A percentile compares a stretch with the other conserved stretches of the same genome.
These are phyloP conservation scores for Spea bombifrons DNA, from an alignment of 2,113 vertebrate species.

Conservation along the genomic window DNA sequence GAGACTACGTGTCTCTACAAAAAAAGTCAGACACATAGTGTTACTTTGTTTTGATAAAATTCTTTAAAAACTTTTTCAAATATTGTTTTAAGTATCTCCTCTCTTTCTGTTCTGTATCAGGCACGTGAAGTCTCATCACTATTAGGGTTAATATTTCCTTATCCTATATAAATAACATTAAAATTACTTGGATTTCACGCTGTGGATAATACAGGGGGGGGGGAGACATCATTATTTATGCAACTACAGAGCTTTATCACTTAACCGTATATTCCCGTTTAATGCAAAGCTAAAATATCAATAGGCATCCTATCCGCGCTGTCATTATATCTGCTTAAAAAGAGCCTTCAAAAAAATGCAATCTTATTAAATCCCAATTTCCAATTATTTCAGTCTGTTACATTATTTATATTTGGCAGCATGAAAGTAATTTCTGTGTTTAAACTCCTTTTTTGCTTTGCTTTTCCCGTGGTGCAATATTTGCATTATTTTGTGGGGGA, in stretches of 20 bases:
- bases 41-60: no score
- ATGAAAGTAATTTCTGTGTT: conserved; percentile 37
- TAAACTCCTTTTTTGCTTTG: conserved; percentile 20
- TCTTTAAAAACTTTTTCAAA: no score
- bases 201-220: background rate
- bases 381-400: conserved; percentile 47
- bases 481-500: conserved; percentile 35
- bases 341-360: conserved; percentile 27
- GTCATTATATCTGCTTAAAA: conserved; percentile 23
- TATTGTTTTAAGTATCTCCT: no score
- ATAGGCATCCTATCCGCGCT: conserved; percentile 32
- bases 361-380: conserved; percentile 44
- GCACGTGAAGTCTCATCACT: background rate
- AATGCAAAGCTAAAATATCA: conserved; percentile 33
- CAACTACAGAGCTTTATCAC: conserved; percentile 20
- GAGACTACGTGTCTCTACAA: no score
- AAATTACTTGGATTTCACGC: conserved; percentile 1
- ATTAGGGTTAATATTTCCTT: background rate
- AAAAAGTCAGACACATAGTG: no score
- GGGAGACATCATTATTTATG: conserved; percentile 23
- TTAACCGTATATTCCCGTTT: conserved; percentile 37
- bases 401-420: conserved; percentile 46
- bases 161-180: conserved; percentile 6
- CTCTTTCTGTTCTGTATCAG: no score
- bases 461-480: conserved; percentile 47